These are phyloP conservation scores for Nomada ferruginata DNA, from an alignment of 2,888 invertebrate species.

Conservation along the genomic window DNA sequence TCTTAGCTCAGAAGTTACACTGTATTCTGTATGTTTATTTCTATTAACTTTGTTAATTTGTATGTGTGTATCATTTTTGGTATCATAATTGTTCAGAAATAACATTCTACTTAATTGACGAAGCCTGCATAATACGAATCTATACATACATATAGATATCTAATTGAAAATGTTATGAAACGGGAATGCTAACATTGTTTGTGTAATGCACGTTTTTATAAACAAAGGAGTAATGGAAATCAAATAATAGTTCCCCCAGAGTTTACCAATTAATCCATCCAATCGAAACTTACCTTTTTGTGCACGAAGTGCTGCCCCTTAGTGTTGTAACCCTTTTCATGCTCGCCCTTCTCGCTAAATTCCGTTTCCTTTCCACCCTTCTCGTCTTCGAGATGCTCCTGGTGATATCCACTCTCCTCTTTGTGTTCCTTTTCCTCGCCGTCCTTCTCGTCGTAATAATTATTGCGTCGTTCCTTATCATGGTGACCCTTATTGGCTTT, in stretches of 20 bases:
- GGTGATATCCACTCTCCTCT: slow-evolving; percentile 88
- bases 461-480: slow-evolving; percentile 88
- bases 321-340: slow-evolving; percentile 84
- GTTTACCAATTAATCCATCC: background rate
- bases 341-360: slow-evolving; percentile 82
- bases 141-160: background rate
- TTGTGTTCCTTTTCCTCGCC: slow-evolving; percentile 88
- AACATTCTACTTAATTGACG: too few species aligned
- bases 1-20: too few species aligned
- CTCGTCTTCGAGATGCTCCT: slow-evolving; percentile 88
- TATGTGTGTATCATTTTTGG: too few species aligned
- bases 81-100: too few species aligned
- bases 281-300: slow-evolving; percentile 79
- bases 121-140: too few species aligned
- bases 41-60: too few species aligned
- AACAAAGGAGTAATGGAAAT: background rate
- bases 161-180: background rate
- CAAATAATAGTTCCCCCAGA: background rate
- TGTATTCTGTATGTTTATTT: too few species aligned
- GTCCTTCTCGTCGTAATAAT: slow-evolving; percentile 88
- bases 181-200: too few species aligned
- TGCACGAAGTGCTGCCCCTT: slow-evolving; percentile 84
- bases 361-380: slow-evolving; percentile 84
- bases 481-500: slow-evolving; percentile 89
- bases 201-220: too few species aligned